Evolutionary conservation across 2,888 invertebrate species (phyloP).

Genomic region (Sinelater perroti): DNA sequence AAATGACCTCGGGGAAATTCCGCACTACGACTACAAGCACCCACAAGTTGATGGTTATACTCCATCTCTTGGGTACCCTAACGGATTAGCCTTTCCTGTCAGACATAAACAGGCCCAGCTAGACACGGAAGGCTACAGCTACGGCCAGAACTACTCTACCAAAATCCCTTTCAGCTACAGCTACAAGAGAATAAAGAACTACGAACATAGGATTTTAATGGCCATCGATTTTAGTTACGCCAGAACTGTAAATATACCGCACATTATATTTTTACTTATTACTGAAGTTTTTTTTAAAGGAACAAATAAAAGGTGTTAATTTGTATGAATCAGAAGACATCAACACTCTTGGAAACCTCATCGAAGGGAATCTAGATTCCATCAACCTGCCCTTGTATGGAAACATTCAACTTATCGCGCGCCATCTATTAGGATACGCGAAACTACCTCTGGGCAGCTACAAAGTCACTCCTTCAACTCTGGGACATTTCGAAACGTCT

Average conservation of each 20-base stretch:
- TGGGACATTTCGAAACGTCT: slow-evolving; percentile 72
- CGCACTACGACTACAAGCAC: slow-evolving; percentile 64
- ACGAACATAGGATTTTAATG: slow-evolving; percentile 66
- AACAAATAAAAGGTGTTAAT: slow-evolving; percentile 60
- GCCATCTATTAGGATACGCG: slow-evolving; percentile 66
- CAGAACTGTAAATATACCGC: slow-evolving; percentile 52
- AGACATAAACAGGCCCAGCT: slow-evolving; percentile 68
- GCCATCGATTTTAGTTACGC: slow-evolving; percentile 67
- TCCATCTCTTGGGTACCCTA: slow-evolving; percentile 71
- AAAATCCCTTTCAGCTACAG: slow-evolving; percentile 64
- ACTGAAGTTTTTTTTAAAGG: slow-evolving; percentile 33
- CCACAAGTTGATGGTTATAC: slow-evolving; percentile 64
- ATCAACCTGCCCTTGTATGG: slow-evolving; percentile 69
- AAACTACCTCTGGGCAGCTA: slow-evolving; percentile 53
- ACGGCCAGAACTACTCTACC: slow-evolving; percentile 48
- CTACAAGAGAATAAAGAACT: slow-evolving; percentile 57
- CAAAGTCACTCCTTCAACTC: slow-evolving; percentile 66
- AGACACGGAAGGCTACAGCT: slow-evolving; percentile 58
- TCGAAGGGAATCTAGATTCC: slow-evolving; percentile 72
- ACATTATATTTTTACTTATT: background rate
- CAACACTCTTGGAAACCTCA: slow-evolving; percentile 70
- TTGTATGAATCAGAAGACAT: slow-evolving; percentile 70
- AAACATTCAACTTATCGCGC: slow-evolving; percentile 65
- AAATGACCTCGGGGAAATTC: slow-evolving; percentile 73
- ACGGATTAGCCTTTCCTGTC: slow-evolving; percentile 71